Evolutionary conservation across 2,113 vertebrate species (phyloP).

Genomic region (Centropus bengalensis): DNA sequence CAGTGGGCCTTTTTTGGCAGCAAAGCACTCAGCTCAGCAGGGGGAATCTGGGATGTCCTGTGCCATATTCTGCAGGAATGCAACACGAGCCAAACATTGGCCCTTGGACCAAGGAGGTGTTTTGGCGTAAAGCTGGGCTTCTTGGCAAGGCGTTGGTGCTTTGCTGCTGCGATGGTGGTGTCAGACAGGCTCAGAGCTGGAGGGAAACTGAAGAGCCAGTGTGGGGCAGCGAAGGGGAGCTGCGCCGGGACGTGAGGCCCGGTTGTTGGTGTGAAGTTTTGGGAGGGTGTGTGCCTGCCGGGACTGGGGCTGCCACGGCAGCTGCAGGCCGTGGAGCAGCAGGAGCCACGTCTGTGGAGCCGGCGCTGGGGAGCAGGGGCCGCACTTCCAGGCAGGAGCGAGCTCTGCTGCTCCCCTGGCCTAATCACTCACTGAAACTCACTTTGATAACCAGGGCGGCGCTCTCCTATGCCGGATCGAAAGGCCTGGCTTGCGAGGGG

Average conservation of each 20-base stretch:
- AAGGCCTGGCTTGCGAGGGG: background rate
- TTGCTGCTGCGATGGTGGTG: background rate
- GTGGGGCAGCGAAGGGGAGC: background rate
- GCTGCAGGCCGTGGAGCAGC: background rate
- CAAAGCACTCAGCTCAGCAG: background rate
- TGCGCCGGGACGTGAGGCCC: background rate
- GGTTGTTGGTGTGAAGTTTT: background rate
- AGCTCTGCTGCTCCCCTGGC: background rate
- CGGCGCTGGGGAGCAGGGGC: background rate
- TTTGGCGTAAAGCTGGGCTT: background rate
- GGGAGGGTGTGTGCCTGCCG: background rate
- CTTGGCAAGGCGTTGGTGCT: background rate
- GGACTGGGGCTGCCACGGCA: background rate
- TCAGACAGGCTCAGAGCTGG: background rate
- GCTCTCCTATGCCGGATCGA: too few relatives aligned
- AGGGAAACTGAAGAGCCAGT: background rate
- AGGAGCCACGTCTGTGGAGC: background rate
- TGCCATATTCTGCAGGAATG: background rate
- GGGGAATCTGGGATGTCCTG: too few relatives aligned
- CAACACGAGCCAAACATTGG: background rate
- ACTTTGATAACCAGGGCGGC: background rate
- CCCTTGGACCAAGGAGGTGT: background rate
- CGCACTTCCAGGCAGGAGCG: too few relatives aligned
- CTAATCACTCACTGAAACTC: background rate
- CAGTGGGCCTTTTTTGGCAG: background rate